These are phyloP conservation scores for Aselliscus stoliczkanus DNA, from an alignment of 2,797 vertebrate genomes.

Conservation along the genomic window DNA sequence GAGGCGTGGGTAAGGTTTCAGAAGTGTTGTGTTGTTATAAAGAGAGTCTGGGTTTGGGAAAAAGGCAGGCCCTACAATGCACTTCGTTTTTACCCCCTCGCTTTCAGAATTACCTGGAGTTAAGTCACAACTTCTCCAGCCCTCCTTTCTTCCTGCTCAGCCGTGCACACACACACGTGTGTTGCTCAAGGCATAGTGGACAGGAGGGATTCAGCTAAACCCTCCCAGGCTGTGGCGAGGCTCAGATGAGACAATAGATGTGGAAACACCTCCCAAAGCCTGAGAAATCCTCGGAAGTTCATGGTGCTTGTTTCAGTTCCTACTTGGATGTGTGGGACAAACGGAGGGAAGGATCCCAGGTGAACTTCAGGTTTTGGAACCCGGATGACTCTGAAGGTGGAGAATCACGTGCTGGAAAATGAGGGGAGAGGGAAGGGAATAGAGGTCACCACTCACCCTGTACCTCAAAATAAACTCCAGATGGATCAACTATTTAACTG, in stretches of 20 bases:
- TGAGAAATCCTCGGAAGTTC: neutral
- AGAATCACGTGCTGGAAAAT: neutral
- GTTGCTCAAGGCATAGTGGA: neutral
- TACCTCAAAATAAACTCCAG: neutral
- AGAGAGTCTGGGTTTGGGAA: neutral
- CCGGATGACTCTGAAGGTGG: neutral
- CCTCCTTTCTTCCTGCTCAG: neutral
- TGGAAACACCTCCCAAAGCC: neutral
- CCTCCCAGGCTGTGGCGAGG: neutral
- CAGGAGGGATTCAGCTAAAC: neutral
- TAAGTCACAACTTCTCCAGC: neutral
- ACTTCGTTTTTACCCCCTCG: neutral
- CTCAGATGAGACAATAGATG: neutral
- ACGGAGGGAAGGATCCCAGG: neutral
- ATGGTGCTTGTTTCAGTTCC: neutral
- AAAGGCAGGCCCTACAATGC: neutral
- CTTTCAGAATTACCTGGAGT: neutral
- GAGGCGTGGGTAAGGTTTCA: neutral
- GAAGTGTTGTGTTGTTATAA: neutral
- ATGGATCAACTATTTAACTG: neutral
- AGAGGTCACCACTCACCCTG: neutral
- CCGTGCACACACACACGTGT: fast-evolving
- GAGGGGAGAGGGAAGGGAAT: neutral
- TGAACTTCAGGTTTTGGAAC: neutral
- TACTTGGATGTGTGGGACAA: neutral